These are phyloP conservation scores for Lamellibrachia satsuma DNA, from an alignment of 2,888 invertebrate species.

Conservation along the genomic window DNA sequence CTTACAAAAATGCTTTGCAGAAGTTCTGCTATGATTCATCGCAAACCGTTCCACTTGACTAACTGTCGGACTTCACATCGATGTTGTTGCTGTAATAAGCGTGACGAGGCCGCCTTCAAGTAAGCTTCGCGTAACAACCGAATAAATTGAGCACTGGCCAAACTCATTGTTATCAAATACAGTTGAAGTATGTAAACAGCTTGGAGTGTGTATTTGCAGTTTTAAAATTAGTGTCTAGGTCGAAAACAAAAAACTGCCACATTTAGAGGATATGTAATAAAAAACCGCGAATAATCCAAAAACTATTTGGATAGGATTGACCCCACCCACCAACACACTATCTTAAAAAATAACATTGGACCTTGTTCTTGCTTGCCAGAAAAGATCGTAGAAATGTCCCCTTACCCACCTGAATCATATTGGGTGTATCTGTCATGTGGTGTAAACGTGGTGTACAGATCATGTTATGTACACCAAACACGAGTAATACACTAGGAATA, in stretches of 20 bases:
- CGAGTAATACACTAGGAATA: background rate
- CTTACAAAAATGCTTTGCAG: background rate
- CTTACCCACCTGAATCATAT: background rate
- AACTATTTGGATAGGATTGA: too few relatives aligned
- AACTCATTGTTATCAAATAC: background rate
- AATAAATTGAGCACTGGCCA: background rate
- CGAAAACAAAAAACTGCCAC: background rate
- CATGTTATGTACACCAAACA: background rate
- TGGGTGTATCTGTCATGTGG: background rate
- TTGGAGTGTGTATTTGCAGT: background rate
- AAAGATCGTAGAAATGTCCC: background rate
- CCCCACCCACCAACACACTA: too few relatives aligned
- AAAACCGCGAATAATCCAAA: too few relatives aligned
- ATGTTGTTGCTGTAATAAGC: background rate
- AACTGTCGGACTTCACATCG: background rate
- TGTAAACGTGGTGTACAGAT: too few relatives aligned
- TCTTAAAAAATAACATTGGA: background rate
- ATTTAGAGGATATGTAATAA: background rate
- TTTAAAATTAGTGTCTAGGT: background rate
- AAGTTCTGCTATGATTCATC: background rate
- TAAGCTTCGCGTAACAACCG: background rate
- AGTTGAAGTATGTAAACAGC: background rate
- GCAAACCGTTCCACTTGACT: background rate
- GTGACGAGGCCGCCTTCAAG: background rate
- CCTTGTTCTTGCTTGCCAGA: background rate